These are phyloP conservation scores for Barnardius zonarius DNA, from an alignment of 2,113 vertebrate species.

Conservation along the genomic window DNA sequence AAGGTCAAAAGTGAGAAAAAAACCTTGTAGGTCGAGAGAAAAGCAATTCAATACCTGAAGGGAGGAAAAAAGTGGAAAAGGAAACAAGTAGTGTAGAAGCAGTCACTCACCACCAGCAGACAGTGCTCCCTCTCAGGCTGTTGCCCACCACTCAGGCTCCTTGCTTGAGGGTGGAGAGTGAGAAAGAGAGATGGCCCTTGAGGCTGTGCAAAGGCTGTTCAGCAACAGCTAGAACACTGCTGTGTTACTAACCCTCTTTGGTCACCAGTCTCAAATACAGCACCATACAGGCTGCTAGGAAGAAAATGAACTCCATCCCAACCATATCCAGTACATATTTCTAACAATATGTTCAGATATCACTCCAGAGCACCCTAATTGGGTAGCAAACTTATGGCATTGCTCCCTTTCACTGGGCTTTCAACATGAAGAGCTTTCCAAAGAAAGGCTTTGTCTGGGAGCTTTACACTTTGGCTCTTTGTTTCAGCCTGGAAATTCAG, in stretches of 20 bases:
- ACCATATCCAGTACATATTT: neutral
- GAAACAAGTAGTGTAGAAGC: neutral
- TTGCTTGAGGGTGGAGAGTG: neutral
- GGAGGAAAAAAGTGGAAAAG: neutral
- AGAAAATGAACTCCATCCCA: neutral
- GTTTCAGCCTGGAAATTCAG: neutral
- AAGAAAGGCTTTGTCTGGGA: neutral
- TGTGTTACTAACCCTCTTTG: neutral
- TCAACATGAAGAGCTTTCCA: neutral
- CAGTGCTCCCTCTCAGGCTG: neutral
- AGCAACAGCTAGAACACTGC: neutral
- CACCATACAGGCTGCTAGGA: neutral
- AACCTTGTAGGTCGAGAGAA: accelerated
- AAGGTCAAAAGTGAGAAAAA: neutral
- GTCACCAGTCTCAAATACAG: neutral
- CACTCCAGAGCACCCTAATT: neutral
- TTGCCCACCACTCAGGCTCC: neutral
- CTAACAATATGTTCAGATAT: neutral
- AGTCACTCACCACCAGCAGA: neutral
- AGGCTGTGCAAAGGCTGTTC: neutral
- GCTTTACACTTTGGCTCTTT: neutral
- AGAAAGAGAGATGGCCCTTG: neutral
- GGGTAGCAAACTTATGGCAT: neutral
- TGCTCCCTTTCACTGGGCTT: neutral
- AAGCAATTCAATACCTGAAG: neutral